phyloP scores from a whole-genome alignment of 2,113 vertebrate species.

The Anolis sagrei region DNA sequence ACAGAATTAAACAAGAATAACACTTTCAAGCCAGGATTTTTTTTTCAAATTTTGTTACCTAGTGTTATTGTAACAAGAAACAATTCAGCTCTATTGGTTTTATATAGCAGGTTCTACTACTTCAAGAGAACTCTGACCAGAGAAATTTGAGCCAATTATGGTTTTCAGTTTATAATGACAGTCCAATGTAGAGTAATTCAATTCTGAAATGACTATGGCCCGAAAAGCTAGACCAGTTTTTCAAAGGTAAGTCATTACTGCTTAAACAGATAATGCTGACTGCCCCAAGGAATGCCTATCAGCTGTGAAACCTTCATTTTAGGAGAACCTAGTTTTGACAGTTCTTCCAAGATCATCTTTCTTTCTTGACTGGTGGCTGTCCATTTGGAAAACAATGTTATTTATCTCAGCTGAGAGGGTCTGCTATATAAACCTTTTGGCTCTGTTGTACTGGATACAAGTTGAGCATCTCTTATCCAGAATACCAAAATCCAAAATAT shows the following conservation, averaged over 20 bases:
- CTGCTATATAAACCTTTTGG: background rate
- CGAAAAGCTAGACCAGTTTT: background rate
- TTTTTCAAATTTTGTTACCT: too few relatives aligned
- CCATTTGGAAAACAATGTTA: background rate
- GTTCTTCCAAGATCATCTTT: background rate
- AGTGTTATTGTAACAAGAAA: background rate
- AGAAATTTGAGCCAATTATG: background rate
- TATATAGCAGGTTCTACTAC: background rate
- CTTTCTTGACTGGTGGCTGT: background rate
- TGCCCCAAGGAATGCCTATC: background rate
- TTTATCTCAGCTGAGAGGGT: too few relatives aligned
- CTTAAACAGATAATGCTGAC: too few relatives aligned
- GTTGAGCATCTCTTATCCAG: too few relatives aligned
- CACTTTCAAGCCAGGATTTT: too few relatives aligned
- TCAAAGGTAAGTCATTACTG: background rate
- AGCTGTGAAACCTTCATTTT: too few relatives aligned
- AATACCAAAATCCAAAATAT: too few relatives aligned
- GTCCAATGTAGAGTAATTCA: background rate
- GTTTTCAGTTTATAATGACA: background rate
- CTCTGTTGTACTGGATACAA: background rate
- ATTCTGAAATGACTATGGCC: background rate
- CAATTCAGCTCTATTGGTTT: background rate
- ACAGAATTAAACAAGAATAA: too few relatives aligned
- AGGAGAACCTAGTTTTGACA: background rate
- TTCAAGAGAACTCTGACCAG: background rate